A percentile compares a stretch with the other conserved stretches of the same genome.
Evolutionary conservation across 1,140 invertebrate genomes (phyloP).

Genomic region (Capitella teleta): DNA sequence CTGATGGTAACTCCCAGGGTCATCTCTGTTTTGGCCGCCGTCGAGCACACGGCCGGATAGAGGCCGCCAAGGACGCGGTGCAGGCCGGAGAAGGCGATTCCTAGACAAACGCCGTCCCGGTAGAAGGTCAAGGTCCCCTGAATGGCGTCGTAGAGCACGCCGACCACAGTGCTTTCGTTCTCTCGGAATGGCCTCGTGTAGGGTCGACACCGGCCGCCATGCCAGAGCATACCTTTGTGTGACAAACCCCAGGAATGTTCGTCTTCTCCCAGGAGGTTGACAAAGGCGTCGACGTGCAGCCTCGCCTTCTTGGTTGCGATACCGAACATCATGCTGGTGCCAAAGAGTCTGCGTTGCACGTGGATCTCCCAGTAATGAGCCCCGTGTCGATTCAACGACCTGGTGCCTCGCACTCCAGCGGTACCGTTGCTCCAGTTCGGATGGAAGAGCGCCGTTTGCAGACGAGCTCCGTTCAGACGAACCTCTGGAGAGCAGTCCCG

Average conservation of each 20-base stretch:
- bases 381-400: constrained; percentile 51
- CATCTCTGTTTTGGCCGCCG: constrained; percentile 66
- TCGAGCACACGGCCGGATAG: constrained; percentile 60
- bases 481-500: constrained; percentile 55
- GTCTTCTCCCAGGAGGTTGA: constrained; percentile 60
- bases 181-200: constrained; percentile 60
- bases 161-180: constrained; percentile 55
- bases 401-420: constrained; percentile 55
- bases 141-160: constrained; percentile 53
- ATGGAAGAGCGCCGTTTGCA: constrained; percentile 48
- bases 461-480: constrained; percentile 47
- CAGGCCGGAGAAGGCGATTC: constrained; percentile 46
- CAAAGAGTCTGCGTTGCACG: constrained; percentile 56
- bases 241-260: constrained; percentile 60
- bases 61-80: constrained; percentile 44
- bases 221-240: constrained; percentile 62
- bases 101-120: constrained; percentile 57
- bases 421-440: constrained; percentile 66
- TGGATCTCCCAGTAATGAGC: constrained; percentile 56
- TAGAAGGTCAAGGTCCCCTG: constrained; percentile 60
- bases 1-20: constrained; percentile 47
- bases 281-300: constrained; percentile 55
- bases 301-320: constrained; percentile 53
- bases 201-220: constrained; percentile 47
- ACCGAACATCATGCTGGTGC: constrained; percentile 68